These are phyloP conservation scores for Apantesis nais DNA, from an alignment of 2,888 invertebrate species.

Conservation along the genomic window DNA sequence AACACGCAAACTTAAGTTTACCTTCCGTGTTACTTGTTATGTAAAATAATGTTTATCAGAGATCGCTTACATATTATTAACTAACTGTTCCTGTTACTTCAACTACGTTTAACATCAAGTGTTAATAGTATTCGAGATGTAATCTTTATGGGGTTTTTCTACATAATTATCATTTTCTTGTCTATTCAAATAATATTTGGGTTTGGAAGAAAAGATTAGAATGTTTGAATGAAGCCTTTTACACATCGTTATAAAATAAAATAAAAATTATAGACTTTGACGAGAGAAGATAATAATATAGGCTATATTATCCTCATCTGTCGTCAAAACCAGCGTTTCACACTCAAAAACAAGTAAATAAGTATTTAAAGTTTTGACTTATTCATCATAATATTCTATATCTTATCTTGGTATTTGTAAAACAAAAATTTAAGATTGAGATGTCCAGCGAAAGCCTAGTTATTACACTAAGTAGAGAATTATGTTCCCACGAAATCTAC, in stretches of 20 bases:
- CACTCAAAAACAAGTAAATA: not conserved
- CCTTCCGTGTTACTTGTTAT: constrained; percentile 42
- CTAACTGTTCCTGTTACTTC: not conserved
- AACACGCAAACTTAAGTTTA: constrained; percentile 34
- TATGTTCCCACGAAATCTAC: not conserved
- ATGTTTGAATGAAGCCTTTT: too few relatives aligned
- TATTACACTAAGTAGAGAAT: not conserved
- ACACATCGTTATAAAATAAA: too few relatives aligned
- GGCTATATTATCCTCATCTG: too few relatives aligned
- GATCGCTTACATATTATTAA: not conserved
- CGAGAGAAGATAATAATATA: too few relatives aligned
- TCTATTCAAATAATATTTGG: too few relatives aligned
- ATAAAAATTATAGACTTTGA: too few relatives aligned
- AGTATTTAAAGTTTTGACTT: not conserved
- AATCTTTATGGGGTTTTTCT: not conserved
- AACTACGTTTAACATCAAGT: not conserved
- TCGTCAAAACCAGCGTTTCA: too few relatives aligned
- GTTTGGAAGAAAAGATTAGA: too few relatives aligned
- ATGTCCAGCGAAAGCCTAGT: too few relatives aligned
- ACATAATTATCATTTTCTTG: too few relatives aligned
- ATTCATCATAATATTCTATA: not conserved
- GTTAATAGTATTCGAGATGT: not conserved
- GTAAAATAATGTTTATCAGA: constrained; percentile 21
- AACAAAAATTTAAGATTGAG: not conserved
- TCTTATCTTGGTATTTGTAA: not conserved